These are phyloP conservation scores for Charanyca ferruginea DNA, from an alignment of 2,888 invertebrate species.

Conservation along the genomic window DNA sequence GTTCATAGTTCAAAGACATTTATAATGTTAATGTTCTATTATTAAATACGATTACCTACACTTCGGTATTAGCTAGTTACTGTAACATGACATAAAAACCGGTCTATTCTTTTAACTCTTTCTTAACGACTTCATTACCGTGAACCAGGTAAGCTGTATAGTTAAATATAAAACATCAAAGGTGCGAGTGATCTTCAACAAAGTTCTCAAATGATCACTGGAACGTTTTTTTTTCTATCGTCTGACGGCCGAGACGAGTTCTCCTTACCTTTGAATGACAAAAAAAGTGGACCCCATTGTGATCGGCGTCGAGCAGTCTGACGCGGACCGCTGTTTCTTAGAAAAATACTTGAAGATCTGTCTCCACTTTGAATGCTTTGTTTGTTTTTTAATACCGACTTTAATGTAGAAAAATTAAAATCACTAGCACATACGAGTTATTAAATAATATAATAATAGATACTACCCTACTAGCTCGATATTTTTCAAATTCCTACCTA, in stretches of 20 bases:
- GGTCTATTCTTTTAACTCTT: conserved; percentile 71
- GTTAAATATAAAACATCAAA: conserved; percentile 83
- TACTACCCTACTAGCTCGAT: neutral
- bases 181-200: conserved; percentile 75
- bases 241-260: conserved; percentile 80
- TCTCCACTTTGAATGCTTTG: conserved; percentile 62
- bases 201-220: conserved; percentile 81
- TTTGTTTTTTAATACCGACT: conserved; percentile 39
- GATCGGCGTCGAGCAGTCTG: conserved; percentile 89
- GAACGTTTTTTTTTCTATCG: conserved; percentile 81
- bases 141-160: conserved; percentile 74
- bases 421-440: neutral
- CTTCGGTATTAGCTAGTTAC: conserved; percentile 45
- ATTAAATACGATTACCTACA: conserved; percentile 47
- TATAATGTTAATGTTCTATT: conserved; percentile 13
- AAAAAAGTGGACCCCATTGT: conserved; percentile 86
- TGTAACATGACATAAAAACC: conserved; percentile 55
- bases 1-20: neutral
- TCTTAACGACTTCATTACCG: conserved; percentile 76
- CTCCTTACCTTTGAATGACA: conserved; percentile 78
- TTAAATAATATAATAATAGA: neutral
- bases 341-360: conserved; percentile 74
- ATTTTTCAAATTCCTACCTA: too few species aligned
- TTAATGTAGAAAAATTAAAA: conserved; percentile 23
- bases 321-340: conserved; percentile 81